Conservation (phyloP, 2,113 vertebrate species). For the Oncorhynchus masou region DNA sequence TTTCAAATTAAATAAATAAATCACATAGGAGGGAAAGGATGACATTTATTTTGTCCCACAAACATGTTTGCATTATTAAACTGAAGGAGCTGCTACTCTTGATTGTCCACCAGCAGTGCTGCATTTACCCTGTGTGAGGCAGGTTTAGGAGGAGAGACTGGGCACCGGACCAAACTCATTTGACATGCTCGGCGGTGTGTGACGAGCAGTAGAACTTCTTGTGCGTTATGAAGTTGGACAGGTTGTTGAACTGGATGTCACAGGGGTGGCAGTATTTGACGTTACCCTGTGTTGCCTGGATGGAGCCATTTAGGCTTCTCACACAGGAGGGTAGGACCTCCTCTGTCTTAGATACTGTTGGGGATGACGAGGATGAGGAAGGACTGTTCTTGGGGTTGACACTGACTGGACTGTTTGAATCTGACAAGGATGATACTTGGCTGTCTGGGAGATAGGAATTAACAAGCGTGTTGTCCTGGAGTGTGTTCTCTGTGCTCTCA, state of each 20-base stretch:
- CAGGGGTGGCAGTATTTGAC: conserved; percentile 98
- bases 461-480: conserved; percentile 48
- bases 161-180: conserved; percentile 75
- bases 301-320: neutral
- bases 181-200: conserved; percentile 98
- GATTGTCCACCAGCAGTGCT: conserved; percentile 91
- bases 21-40: neutral
- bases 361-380: no score
- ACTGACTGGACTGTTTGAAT: no score
- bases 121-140: neutral
- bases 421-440: neutral
- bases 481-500: conserved; percentile 39
- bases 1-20: neutral
- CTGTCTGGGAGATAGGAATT: neutral
- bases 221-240: conserved; percentile 99
- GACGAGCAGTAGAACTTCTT: conserved; percentile 99
- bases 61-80: neutral
- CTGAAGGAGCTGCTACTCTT: conserved; percentile 87
- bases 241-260: conserved; percentile 99
- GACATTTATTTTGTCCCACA: neutral
- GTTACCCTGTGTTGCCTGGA: conserved; percentile 59
- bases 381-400: no score
- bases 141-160: conserved; percentile 65
- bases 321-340: conserved; percentile 74
- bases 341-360: conserved; percentile 74